Percentiles rank a stretch among this genome's conserved stretches.
Conservation (phyloP, 1,140 invertebrate species). For the Ericerus pela region DNA sequence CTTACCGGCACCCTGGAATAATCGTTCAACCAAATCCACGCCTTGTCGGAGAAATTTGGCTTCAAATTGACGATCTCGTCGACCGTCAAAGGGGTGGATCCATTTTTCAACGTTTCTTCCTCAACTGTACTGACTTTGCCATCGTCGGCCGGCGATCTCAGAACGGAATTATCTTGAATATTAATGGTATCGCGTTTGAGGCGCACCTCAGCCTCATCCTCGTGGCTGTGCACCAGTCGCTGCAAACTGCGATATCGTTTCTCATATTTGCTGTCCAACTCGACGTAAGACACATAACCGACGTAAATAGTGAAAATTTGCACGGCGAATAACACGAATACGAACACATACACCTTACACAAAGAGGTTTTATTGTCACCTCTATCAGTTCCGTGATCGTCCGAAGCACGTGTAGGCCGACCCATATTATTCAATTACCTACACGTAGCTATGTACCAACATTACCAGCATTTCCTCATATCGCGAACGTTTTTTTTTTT, state of each 20-base stretch:
- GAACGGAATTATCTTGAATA: background rate
- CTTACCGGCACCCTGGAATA: slow-evolving; percentile 60
- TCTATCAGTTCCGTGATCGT: too few species aligned
- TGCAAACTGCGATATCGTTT: too few species aligned
- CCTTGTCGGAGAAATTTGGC: slow-evolving; percentile 21
- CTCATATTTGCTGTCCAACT: background rate
- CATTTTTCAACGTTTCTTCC: background rate
- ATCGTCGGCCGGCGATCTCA: background rate
- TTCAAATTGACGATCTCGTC: background rate
- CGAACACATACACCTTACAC: background rate
- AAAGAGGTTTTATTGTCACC: too few species aligned
- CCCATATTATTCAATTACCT: too few species aligned
- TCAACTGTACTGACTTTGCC: background rate
- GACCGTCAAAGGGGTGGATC: background rate
- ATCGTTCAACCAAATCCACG: slow-evolving; percentile 62
- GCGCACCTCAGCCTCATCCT: too few species aligned
- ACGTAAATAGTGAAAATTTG: background rate
- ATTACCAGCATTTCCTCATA: too few species aligned
- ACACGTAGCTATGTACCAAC: too few species aligned
- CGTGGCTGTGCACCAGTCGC: too few species aligned
- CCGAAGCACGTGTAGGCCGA: too few species aligned
- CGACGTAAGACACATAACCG: background rate
- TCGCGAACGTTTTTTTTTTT: too few species aligned
- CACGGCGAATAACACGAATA: background rate
- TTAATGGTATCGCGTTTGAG: background rate